Conservation (phyloP, 2,113 vertebrate genomes). For the Epinephelus moara region DNA sequence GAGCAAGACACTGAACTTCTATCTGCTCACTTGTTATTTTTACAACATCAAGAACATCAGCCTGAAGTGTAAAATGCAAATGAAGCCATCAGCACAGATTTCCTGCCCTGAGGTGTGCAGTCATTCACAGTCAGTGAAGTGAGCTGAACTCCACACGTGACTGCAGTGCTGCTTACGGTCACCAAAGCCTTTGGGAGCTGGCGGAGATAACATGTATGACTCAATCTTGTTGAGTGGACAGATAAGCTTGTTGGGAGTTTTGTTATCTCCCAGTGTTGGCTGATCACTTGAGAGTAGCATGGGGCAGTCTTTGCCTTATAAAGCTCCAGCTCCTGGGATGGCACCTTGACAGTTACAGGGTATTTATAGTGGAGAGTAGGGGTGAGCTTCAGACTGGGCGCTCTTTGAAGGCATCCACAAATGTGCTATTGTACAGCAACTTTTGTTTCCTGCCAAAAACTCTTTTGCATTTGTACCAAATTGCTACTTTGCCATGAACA, state of each 20-base stretch:
- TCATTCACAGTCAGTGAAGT: background rate
- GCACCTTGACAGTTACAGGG: conserved; percentile 39
- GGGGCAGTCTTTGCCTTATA: conserved; percentile 64
- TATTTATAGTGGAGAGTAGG: conserved; percentile 68
- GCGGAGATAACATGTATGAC: conserved; percentile 59
- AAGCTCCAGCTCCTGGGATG: conserved; percentile 42
- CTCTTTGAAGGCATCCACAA: conserved; percentile 15
- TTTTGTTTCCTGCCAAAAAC: conserved; percentile 27
- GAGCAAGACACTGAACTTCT: background rate
- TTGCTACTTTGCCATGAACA: background rate
- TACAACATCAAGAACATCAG: background rate
- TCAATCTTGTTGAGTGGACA: conserved; percentile 58
- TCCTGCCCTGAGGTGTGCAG: background rate
- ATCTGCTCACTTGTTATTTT: background rate
- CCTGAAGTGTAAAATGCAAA: background rate
- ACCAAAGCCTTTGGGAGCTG: conserved; percentile 29
- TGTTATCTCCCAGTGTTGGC: conserved; percentile 60
- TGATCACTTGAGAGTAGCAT: conserved; percentile 51
- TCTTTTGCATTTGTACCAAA: background rate
- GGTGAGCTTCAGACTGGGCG: background rate
- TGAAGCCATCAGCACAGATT: background rate
- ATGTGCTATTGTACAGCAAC: conserved; percentile 9
- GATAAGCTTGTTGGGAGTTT: conserved; percentile 68
- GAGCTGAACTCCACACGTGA: conserved; percentile 38
- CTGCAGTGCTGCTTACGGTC: conserved; percentile 9